Base-by-base conservation (phyloP, 2,113 vertebrate genomes). In the Cryptotis parvus region DNA sequence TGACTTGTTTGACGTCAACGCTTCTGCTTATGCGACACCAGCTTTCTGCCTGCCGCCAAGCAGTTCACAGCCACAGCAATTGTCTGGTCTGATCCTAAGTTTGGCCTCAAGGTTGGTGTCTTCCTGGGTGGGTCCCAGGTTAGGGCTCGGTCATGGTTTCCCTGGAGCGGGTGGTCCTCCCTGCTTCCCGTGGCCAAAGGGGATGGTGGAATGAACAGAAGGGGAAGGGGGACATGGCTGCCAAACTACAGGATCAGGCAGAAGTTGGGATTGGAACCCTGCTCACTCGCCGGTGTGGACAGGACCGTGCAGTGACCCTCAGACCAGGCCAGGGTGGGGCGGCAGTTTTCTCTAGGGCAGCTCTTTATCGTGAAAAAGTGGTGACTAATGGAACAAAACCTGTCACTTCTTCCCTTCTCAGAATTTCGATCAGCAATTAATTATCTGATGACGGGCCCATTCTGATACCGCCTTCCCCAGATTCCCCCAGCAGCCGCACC, bases 311-410 rank as follows among this genome's bases (percentile, higher is more conserved):
- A 87, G 58, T 93, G 93, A 80, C 94, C 84, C 77, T 91, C 65
- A 94, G 83, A 94, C 92, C 89, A 33, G 27, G 35, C 78, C 76
- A 43, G 80, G 84, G 95, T 94, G 76, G n/a, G n/a, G n/a, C n/a
- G n/a, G n/a, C 3, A 0, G 55, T 89, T 95, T 97, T 95, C 96
- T 94, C 90, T 90, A 69, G 61, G 9, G 24, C 43, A 79, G 89
- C 66, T 69, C 43, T 96, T 97, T 16, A 18, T 58, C 95, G 96
- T n/a, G 94, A 77, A 95, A 97, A 95, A 88, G 83, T 0, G 70
- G 95, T 98, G 98, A 98, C 97, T 98, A 97, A 98, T 95, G 61
- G 16, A 93, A 89, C 82, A 58, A 2, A 58, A 22, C 20, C 55
- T 58, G 22, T 7, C 55, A 58, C 55, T 24, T 24, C 55, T 58